Base-by-base conservation (phyloP, 2,888 invertebrate species). In the Netelia fuscicornis region DNA sequence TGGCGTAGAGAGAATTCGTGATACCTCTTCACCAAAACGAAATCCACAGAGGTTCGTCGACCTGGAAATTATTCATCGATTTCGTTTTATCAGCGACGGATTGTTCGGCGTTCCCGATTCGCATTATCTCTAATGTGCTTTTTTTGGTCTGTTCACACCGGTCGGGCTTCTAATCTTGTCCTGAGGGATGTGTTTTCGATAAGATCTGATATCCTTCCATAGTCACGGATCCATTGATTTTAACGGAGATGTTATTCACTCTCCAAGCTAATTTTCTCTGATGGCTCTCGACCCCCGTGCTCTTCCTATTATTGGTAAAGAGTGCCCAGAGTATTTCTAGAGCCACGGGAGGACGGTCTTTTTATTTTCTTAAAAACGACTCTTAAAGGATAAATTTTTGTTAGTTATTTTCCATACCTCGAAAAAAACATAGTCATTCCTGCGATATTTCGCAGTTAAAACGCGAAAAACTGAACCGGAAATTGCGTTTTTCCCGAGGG, bases 11-110 rank as follows among this genome's bases (percentile, higher is more conserved):
- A 54, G 58, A 54, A 30, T 54, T 56, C 37, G 65, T 9, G 9
- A 30, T 58, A 62, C 64, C 77, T 67, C 48, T 10, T 58, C 58
- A 25, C 44, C 25, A 25, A 78, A 20, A 20, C 17, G 58, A 23
- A 17, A 54, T n/a, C 54, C 44, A 44, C 60, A 48, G 48, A 52
- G 52, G 68, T 70, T 70, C 70, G 70, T 68, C 68, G 60, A 30
- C 48, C 60, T 62, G 70, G 62, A 78, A 78, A 78, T 70, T 72
- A 72, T 60, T 78, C 68, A 78, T 78, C 62, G 60, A 70, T 78
- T 78, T 60, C 17, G 58, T 62, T 60, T 62, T 30, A 62, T 52
- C 48, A 37, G 23, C 56, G 6, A 9, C 11, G 9, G 58, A 10
- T 58, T 58, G 48, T 58, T 58, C 20, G 17, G 0, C 56, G 9